phyloP scores from a whole-genome alignment of 2,888 invertebrate species.

The Cosmia trapezina region DNA sequence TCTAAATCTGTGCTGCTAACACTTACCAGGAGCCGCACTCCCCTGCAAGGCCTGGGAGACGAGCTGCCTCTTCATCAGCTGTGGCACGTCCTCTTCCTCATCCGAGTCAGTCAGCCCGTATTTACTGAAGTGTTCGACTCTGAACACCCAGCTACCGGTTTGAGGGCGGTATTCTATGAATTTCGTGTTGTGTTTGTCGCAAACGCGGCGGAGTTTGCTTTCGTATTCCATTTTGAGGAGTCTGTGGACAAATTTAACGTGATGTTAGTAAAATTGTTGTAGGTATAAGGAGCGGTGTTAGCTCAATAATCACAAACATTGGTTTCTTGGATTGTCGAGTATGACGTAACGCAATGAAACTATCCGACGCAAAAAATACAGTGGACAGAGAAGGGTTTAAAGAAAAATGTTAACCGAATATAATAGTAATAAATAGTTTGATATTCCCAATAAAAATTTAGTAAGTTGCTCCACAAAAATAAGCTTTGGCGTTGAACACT shows the following conservation, averaged over 20 bases:
- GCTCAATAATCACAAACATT: no score
- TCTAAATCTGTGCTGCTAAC: no score
- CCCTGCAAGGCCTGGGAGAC: slow-evolving; percentile 76
- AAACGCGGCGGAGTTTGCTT: slow-evolving; percentile 95
- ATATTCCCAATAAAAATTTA: no score
- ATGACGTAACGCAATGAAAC: no score
- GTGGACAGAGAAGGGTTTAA: no score
- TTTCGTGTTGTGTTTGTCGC: slow-evolving; percentile 96
- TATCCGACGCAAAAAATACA: no score
- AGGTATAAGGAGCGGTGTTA: no score
- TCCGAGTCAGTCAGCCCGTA: slow-evolving; percentile 97
- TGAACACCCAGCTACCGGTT: slow-evolving; percentile 99
- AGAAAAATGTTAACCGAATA: no score
- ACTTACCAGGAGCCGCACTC: slow-evolving; percentile 72
- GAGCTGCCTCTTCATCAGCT: slow-evolving; percentile 77
- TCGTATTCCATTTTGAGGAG: slow-evolving; percentile 96
- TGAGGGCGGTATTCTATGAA: slow-evolving; percentile 98
- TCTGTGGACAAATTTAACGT: slow-evolving; percentile 70
- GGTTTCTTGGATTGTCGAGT: no score
- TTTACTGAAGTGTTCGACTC: slow-evolving; percentile 98
- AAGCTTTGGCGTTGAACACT: no score
- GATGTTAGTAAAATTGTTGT: neutral
- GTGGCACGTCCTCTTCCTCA: slow-evolving; percentile 92
- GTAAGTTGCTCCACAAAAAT: no score
- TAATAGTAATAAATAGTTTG: no score